phyloP scores from a whole-genome alignment of 1,140 invertebrate genomes.

The Brachionus calyciflorus region DNA sequence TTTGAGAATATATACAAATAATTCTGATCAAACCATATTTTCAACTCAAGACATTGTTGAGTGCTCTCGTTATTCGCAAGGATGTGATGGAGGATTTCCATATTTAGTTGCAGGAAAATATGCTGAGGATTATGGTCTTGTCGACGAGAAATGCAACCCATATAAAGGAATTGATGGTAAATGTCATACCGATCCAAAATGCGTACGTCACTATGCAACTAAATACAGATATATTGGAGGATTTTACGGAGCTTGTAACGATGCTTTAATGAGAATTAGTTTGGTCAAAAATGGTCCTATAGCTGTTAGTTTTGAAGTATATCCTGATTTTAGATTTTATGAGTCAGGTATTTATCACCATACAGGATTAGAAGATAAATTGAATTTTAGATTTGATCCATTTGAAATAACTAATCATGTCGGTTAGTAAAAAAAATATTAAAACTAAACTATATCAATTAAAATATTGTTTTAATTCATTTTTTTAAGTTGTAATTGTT shows the following conservation, averaged over 20 bases:
- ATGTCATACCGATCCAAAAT: conserved; percentile 53
- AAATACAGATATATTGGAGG: conserved; percentile 63
- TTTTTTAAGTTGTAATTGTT: conserved; percentile 54
- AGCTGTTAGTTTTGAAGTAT: conserved; percentile 63
- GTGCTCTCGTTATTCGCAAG: conserved; percentile 60
- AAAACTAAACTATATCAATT: background rate
- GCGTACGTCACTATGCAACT: conserved; percentile 60
- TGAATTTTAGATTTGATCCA: conserved; percentile 47
- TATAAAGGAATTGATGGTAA: conserved; percentile 58
- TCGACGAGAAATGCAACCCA: conserved; percentile 62
- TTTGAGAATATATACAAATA: conserved; percentile 61
- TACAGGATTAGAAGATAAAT: conserved; percentile 40
- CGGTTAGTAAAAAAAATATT: conserved; percentile 40
- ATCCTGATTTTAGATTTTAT: conserved; percentile 51
- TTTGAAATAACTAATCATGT: conserved; percentile 56
- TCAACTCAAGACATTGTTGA: conserved; percentile 64
- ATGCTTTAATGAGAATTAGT: conserved; percentile 62
- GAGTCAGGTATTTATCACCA: conserved; percentile 47
- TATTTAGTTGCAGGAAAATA: conserved; percentile 64
- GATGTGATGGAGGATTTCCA: conserved; percentile 65
- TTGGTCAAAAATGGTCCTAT: conserved; percentile 64
- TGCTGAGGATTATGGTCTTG: conserved; percentile 63
- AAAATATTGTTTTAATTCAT: background rate
- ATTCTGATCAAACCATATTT: conserved; percentile 57
- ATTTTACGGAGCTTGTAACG: conserved; percentile 55